Conservation (phyloP, 2,113 vertebrate genomes). For the Poecilia latipinna region DNA sequence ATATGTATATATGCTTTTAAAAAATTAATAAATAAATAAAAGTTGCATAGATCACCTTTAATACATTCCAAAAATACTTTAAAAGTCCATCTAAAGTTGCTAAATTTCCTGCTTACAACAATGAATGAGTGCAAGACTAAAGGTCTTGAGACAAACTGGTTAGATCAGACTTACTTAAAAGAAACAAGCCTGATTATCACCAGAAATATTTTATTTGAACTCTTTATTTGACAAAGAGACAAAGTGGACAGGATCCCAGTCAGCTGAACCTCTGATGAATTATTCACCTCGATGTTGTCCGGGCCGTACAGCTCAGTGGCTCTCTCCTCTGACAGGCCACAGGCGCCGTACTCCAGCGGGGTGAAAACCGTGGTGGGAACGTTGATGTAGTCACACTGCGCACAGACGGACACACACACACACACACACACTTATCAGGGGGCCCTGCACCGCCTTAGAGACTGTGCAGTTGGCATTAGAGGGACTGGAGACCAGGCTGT, state of each 20-base stretch:
- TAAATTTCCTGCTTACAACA: not conserved
- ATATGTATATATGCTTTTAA: too few relatives aligned
- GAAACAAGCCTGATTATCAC: not conserved
- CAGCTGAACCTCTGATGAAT: not conserved
- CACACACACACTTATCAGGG: not conserved
- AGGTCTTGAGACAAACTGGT: not conserved
- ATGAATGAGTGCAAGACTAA: too few relatives aligned
- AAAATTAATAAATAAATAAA: too few relatives aligned
- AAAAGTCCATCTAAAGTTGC: not conserved
- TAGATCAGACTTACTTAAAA: not conserved
- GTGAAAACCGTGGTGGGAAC: slow-evolving; percentile 96
- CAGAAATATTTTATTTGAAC: too few relatives aligned
- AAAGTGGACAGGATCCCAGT: too few relatives aligned
- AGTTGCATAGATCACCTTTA: too few relatives aligned
- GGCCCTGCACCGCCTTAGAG: not conserved
- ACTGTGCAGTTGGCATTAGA: too few relatives aligned
- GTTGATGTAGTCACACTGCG: slow-evolving; percentile 93
- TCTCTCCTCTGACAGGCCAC: slow-evolving; percentile 90
- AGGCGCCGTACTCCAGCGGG: slow-evolving; percentile 94
- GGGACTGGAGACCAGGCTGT: too few relatives aligned
- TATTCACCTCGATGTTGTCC: slow-evolving; percentile 87
- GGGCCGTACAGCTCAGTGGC: slow-evolving; percentile 83
- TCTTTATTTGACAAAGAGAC: too few relatives aligned
- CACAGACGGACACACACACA: slow-evolving; percentile 36
- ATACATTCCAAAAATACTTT: not conserved